A percentile compares a stretch with the other conserved stretches of the same genome.
Conservation (phyloP, 1,140 invertebrate genomes). For the Trypoxylus dichotomus region DNA sequence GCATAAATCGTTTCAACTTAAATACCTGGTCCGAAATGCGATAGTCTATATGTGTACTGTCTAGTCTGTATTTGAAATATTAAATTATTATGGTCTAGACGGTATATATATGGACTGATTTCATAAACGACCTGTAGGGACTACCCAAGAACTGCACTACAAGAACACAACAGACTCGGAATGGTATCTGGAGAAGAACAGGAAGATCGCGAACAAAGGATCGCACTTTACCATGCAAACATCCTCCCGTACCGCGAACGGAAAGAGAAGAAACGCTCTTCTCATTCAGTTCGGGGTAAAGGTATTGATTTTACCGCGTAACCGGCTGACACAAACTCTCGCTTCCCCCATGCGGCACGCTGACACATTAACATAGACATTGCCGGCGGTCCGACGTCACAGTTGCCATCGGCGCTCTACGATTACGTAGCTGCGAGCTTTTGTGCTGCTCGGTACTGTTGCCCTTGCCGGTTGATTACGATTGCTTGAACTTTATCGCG, state of each 20-base stretch:
- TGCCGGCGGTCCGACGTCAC: not conserved
- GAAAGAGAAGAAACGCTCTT: not conserved
- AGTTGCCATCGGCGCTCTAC: not conserved
- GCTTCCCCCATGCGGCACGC: constrained; percentile 2
- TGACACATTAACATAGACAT: constrained; percentile 32
- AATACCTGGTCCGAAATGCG: too few species aligned
- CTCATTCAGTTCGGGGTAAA: not conserved
- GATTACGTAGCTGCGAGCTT: not conserved
- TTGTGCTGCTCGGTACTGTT: not conserved
- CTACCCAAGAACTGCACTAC: too few species aligned
- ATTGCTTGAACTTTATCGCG: not conserved
- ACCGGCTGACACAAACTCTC: constrained; percentile 30
- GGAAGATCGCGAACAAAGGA: too few species aligned
- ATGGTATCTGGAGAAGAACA: too few species aligned
- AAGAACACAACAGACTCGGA: too few species aligned
- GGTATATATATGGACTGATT: too few species aligned
- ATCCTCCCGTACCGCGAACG: not conserved
- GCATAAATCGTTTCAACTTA: too few species aligned
- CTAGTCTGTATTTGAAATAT: too few species aligned
- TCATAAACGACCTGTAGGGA: too few species aligned
- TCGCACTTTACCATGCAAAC: too few species aligned
- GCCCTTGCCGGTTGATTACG: not conserved
- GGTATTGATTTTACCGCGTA: constrained; percentile 30
- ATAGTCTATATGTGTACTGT: too few species aligned
- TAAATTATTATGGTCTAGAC: too few species aligned